phyloP scores from a whole-genome alignment of 2,113 vertebrate species.

The Heterotis niloticus region DNA sequence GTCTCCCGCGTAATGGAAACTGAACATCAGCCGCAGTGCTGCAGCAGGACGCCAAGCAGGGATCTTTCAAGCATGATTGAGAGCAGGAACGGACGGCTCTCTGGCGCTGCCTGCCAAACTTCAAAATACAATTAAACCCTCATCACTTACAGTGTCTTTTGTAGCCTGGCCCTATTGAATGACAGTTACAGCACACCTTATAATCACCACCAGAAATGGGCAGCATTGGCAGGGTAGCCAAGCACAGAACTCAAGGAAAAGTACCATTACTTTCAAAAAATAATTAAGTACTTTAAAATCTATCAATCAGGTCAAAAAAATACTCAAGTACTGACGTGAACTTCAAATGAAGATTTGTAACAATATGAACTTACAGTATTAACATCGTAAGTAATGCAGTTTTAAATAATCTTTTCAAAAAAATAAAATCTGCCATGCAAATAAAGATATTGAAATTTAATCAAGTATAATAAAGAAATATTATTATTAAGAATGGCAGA shows the following conservation, averaged over 20 bases:
- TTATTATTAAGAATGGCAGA: too few relatives aligned
- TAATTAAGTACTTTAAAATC: too few relatives aligned
- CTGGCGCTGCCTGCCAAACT: neutral
- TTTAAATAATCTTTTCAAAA: neutral
- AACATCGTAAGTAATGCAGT: neutral
- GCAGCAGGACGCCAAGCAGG: neutral
- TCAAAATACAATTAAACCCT: conserved; percentile 9
- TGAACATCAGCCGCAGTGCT: neutral
- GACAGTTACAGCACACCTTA: neutral
- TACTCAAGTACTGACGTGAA: too few relatives aligned
- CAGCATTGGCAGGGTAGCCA: neutral
- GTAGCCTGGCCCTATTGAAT: neutral
- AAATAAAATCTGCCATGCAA: too few relatives aligned
- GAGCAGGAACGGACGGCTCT: neutral
- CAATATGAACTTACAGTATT: too few relatives aligned
- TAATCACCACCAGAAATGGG: neutral
- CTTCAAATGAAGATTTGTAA: neutral
- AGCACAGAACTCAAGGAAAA: too few relatives aligned
- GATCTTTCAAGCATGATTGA: neutral
- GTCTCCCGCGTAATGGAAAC: neutral
- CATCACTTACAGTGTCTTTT: neutral
- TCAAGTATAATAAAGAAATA: too few relatives aligned
- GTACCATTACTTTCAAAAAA: too few relatives aligned
- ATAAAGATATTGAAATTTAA: too few relatives aligned
- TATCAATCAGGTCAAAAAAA: neutral